Evolutionary conservation across 2,113 vertebrate species (phyloP).

Genomic region (Hyperopisus bebe): DNA sequence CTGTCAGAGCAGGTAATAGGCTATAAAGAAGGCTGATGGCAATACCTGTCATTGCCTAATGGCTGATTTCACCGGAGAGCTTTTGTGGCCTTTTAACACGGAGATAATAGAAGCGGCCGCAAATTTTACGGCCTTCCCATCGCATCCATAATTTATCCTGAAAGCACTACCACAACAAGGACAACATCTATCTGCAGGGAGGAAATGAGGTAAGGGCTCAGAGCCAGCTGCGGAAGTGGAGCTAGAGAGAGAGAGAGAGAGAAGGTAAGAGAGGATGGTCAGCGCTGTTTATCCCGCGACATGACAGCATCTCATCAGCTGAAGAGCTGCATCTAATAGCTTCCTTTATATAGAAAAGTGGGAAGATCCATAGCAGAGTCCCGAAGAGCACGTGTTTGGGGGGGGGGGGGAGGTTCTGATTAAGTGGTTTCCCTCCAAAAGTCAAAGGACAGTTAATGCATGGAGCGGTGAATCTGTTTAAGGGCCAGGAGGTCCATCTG

Average conservation of each 20-base stretch:
- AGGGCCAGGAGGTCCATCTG: background rate
- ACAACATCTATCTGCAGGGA: conserved; percentile 71
- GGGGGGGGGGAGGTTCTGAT: background rate
- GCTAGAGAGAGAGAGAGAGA: conserved; percentile 44
- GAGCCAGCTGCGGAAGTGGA: background rate
- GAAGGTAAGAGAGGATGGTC: background rate
- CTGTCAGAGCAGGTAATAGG: conserved; percentile 99
- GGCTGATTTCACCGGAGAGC: conserved; percentile 99
- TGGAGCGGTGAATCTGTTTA: background rate
- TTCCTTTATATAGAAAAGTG: background rate
- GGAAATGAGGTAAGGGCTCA: background rate
- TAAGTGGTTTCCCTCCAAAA: background rate
- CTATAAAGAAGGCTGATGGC: conserved; percentile 99
- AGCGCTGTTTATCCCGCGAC: conserved; percentile 23
- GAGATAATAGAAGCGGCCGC: conserved; percentile 99
- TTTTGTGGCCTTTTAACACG: conserved; percentile 99
- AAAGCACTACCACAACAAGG: conserved; percentile 82
- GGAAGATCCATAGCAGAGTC: conserved; percentile 45
- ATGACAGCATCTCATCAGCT: conserved; percentile 59
- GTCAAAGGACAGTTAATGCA: background rate
- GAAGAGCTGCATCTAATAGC: background rate
- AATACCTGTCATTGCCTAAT: conserved; percentile 99
- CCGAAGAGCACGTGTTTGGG: conserved; percentile 21
- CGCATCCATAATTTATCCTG: conserved; percentile 99
- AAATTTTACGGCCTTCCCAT: conserved; percentile 99